A percentile compares a stretch with the other conserved stretches of the same genome.
phyloP scores from a whole-genome alignment of 2,888 invertebrate genomes.

The Tetrapedia diversipes region DNA sequence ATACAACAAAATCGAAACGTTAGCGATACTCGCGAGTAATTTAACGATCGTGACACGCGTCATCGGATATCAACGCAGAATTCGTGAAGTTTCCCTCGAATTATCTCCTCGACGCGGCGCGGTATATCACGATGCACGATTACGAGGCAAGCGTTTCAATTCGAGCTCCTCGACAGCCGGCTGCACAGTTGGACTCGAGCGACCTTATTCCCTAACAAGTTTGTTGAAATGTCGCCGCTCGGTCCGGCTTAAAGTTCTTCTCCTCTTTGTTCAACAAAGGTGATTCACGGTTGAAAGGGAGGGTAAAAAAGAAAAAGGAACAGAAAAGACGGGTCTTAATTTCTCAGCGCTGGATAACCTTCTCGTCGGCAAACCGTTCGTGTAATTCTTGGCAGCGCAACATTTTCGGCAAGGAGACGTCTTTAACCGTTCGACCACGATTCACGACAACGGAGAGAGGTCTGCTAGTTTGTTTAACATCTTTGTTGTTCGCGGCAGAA shows the following conservation, averaged over 20 bases:
- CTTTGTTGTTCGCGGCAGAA: not conserved
- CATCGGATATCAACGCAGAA: constrained; percentile 37
- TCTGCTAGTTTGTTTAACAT: not conserved
- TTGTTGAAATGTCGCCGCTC: constrained; percentile 46
- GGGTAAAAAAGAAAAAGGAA: not conserved
- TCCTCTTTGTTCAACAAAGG: constrained; percentile 15
- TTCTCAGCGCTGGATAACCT: not conserved
- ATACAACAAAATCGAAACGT: not conserved
- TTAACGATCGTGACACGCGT: constrained; percentile 18
- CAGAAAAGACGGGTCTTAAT: constrained; percentile 1
- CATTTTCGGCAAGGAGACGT: constrained; percentile 20
- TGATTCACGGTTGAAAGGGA: constrained; percentile 17
- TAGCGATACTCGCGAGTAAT: constrained; percentile 16
- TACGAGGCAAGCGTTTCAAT: constrained; percentile 53
- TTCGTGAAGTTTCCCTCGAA: constrained; percentile 30
- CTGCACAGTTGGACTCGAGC: constrained; percentile 22
- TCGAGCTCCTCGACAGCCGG: constrained; percentile 33
- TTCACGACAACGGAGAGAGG: too few species aligned
- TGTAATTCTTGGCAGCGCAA: constrained; percentile 18
- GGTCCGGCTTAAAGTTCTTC: constrained; percentile 6
- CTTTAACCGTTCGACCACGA: not conserved
- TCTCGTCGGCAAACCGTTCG: not conserved
- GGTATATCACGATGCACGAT: constrained; percentile 38
- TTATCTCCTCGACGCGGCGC: constrained; percentile 11
- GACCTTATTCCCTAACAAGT: constrained; percentile 57